Base-by-base conservation (phyloP, 2,888 invertebrate species). In the Clivina fossor region DNA sequence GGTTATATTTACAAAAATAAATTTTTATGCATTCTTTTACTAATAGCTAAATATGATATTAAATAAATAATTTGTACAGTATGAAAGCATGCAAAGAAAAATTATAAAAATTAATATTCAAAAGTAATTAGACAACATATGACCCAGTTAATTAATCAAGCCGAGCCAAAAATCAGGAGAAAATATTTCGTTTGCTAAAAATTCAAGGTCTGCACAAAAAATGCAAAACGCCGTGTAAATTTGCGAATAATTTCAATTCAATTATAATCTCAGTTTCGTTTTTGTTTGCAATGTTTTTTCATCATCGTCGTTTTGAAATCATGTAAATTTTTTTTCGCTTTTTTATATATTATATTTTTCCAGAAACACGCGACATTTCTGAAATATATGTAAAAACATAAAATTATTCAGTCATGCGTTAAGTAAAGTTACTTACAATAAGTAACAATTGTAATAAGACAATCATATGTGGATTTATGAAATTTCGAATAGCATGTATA, bases 41-140 rank as follows among this genome's bases (percentile, higher is more conserved):
- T 26, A 30, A 9, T 11, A 4, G 9, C 8, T 8, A 26, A 8
- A 7, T 7, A 30, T 4, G 30, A 11, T 5, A 26, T 30, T 11
- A 30, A 11, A 37, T 20, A 18, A 38, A 38, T n/a, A 19, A 22
- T 16, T 7, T 19, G 19, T 38, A 18, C 18, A 38, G 19, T 18
- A 38, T 20, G n/a, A 8, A 38, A 20, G 7, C 22, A 11, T 13
- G 22, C 16, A 20, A 19, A 40, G 22, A 19, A 22, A 20, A 40
- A 40, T 16, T 40, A n/a, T 9, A n/a, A 40, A 26, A 24, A 13
- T 43, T 13, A 20, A 43, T 43, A 43, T 7, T 26, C 9, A 53
- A 53, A 53, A 35, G 44, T 44, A 53, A 53, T 53, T 53, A 44
- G 50, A 44, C 53, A 53, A 44, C 43, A 53, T 51, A 37, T 44